These are phyloP conservation scores for Lasioglossum zephyrum DNA, from an alignment of 2,888 invertebrate genomes.

Conservation along the genomic window DNA sequence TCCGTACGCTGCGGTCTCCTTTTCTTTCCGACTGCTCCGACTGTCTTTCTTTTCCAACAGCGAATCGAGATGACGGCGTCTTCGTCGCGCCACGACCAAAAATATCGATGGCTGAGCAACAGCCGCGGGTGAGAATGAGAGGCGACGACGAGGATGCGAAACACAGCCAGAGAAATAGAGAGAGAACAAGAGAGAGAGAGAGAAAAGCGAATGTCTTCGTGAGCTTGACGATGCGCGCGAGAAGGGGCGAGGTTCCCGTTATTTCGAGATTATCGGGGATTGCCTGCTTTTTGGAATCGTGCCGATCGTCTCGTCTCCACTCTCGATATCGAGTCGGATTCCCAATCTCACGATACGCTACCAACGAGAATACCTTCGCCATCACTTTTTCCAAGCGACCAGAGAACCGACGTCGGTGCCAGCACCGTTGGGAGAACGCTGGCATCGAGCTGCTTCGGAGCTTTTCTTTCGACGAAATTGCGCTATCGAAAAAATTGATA, in stretches of 20 bases:
- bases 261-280: conserved; percentile 81
- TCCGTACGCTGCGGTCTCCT: conserved; percentile 23
- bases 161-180: background rate
- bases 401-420: background rate
- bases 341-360: conserved; percentile 2
- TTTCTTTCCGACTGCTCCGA: background rate
- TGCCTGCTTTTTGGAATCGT: conserved; percentile 79
- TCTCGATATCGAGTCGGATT: conserved; percentile 61
- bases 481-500: background rate
- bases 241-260: conserved; percentile 72
- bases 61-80: conserved; percentile 33
- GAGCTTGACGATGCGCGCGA: conserved; percentile 28
- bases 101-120: conserved; percentile 72
- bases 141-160: conserved; percentile 41
- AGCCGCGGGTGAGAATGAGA: conserved; percentile 58
- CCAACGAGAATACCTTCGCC: background rate
- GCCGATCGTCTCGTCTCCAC: conserved; percentile 68
- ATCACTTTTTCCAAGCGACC: background rate
- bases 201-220: conserved; percentile 31
- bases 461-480: background rate
- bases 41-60: conserved; percentile 19
- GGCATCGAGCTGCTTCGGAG: background rate
- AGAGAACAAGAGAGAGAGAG: background rate
- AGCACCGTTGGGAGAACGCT: background rate
- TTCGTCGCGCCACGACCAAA: conserved; percentile 73